Conservation (phyloP, 2,888 invertebrate species). For the Ctenicera cuprea region DNA sequence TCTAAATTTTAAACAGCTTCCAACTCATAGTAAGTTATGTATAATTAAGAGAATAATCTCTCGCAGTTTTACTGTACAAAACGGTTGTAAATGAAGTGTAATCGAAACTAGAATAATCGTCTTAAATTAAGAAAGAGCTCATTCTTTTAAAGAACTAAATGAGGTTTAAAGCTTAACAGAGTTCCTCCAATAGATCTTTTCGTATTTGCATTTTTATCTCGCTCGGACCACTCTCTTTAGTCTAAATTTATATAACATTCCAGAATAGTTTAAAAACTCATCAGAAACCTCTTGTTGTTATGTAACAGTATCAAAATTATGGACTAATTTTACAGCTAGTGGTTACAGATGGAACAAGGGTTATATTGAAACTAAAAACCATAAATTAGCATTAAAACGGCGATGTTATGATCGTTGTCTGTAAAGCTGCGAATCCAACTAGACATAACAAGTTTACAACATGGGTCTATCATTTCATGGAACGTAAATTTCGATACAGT, state of each 20-base stretch:
- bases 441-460: not conserved
- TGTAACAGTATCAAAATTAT: too few relatives aligned
- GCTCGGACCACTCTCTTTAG: conserved; percentile 31
- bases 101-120: conserved; percentile 4
- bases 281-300: not conserved
- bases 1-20: too few relatives aligned
- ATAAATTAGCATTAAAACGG: not conserved
- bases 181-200: not conserved
- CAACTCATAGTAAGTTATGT: too few relatives aligned
- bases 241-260: conserved; percentile 34
- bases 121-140: conserved; percentile 15
- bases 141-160: conserved; percentile 6
- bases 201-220: conserved; percentile 42
- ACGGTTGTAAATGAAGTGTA: not conserved
- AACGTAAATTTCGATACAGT: conserved; percentile 22
- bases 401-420: not conserved
- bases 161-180: conserved; percentile 3
- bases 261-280: conserved; percentile 40
- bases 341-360: not conserved
- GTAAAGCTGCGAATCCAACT: not conserved
- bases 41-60: too few relatives aligned
- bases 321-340: not conserved
- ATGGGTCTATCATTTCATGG: not conserved
- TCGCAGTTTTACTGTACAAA: too few relatives aligned
- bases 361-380: not conserved